Conservation (phyloP, 2,113 vertebrate genomes). For the Plotosus lineatus region DNA sequence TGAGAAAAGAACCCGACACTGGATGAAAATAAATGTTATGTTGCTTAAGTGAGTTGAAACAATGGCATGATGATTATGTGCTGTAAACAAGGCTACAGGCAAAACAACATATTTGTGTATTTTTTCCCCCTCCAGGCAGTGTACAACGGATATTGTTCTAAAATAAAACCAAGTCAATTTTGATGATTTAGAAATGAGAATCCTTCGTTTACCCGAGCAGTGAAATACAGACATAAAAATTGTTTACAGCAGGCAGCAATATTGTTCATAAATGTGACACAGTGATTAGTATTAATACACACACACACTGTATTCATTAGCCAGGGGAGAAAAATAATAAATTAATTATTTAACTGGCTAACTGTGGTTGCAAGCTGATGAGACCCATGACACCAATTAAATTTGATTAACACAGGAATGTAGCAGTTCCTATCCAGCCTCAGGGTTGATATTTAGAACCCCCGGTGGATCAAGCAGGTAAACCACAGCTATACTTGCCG, state of each 20-base stretch:
- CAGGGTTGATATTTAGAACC: constrained; percentile 1
- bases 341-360: neutral
- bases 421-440: neutral
- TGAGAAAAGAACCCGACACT: too few relatives aligned
- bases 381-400: constrained; percentile 15
- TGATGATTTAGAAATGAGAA: neutral
- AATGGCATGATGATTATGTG: too few relatives aligned
- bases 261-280: neutral
- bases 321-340: neutral
- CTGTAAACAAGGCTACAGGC: too few relatives aligned
- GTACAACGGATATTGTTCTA: neutral
- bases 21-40: too few relatives aligned
- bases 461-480: neutral
- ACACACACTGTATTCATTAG: neutral
- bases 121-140: too few relatives aligned
- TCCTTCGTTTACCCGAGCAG: neutral
- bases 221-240: neutral
- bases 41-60: too few relatives aligned
- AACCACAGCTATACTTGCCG: neutral
- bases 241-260: neutral
- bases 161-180: neutral
- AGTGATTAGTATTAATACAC: neutral
- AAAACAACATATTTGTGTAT: too few relatives aligned
- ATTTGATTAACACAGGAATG: neutral
- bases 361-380: neutral